A percentile compares a stretch with the other conserved stretches of the same genome.
Conservation (phyloP, 2,888 invertebrate species). For the Morpho achilles region DNA sequence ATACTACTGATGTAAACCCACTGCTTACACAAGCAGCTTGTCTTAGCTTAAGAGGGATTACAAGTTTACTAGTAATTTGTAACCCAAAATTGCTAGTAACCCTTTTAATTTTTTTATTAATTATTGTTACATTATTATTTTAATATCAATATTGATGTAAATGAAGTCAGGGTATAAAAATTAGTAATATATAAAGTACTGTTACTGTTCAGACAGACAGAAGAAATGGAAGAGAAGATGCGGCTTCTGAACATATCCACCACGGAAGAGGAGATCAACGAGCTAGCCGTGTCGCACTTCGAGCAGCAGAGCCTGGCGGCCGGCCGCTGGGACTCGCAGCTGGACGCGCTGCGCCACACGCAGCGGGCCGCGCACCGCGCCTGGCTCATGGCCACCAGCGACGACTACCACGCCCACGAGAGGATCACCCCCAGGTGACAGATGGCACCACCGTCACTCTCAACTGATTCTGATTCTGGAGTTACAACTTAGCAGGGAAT, state of each 20-base stretch:
- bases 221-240: conserved; percentile 93
- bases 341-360: conserved; percentile 90
- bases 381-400: conserved; percentile 91
- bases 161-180: no score
- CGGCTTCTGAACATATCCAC: conserved; percentile 87
- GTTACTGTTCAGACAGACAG: conserved; percentile 81
- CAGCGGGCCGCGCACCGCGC: conserved; percentile 92
- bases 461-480: no score
- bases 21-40: no score
- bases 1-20: no score
- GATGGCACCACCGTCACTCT: no score
- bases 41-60: no score
- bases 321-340: conserved; percentile 90
- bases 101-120: no score
- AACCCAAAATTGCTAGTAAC: no score
- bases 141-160: no score
- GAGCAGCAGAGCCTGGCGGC: conserved; percentile 91
- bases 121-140: no score
- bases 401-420: conserved; percentile 51
- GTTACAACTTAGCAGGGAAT: no score
- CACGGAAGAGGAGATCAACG: conserved; percentile 91
- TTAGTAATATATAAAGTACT: background rate
- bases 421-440: conserved; percentile 81
- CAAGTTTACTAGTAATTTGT: no score
- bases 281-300: conserved; percentile 88